These are phyloP conservation scores for Phaethon lepturus DNA, from an alignment of 2,113 vertebrate genomes.

Conservation along the genomic window DNA sequence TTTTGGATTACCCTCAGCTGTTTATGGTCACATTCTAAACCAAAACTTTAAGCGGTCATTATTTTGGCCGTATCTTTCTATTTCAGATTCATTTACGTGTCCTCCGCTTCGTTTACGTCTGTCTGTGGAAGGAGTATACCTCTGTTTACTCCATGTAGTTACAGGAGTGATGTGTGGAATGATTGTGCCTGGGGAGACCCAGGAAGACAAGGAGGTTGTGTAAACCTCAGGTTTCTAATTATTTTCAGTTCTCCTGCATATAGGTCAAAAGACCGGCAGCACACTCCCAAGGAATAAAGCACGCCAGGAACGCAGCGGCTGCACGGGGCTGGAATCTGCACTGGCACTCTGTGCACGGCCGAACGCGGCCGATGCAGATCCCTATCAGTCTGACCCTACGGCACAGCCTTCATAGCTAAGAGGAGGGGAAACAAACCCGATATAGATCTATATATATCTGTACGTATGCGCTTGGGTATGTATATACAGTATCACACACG, in stretches of 20 bases:
- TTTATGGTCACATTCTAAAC: conserved; percentile 8
- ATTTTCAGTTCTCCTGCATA: neutral
- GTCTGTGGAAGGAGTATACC: neutral
- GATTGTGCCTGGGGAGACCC: neutral
- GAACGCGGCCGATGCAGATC: neutral
- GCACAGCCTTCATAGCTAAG: neutral
- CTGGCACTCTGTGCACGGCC: neutral
- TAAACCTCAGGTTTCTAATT: neutral
- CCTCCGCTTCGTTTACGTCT: neutral
- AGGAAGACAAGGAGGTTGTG: neutral
- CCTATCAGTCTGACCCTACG: neutral
- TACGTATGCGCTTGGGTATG: neutral
- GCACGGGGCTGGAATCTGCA: neutral
- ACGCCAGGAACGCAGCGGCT: neutral
- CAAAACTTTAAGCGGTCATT: neutral
- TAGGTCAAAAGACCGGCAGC: neutral
- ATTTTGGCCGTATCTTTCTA: neutral
- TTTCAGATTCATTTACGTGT: neutral
- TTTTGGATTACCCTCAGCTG: conserved; percentile 40
- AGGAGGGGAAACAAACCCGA: neutral
- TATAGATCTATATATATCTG: neutral
- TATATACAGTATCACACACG: neutral
- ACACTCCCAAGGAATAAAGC: neutral
- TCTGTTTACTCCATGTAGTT: neutral
- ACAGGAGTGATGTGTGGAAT: neutral